phyloP scores from a whole-genome alignment of 2,888 invertebrate species.

The Volucella zonaria region DNA sequence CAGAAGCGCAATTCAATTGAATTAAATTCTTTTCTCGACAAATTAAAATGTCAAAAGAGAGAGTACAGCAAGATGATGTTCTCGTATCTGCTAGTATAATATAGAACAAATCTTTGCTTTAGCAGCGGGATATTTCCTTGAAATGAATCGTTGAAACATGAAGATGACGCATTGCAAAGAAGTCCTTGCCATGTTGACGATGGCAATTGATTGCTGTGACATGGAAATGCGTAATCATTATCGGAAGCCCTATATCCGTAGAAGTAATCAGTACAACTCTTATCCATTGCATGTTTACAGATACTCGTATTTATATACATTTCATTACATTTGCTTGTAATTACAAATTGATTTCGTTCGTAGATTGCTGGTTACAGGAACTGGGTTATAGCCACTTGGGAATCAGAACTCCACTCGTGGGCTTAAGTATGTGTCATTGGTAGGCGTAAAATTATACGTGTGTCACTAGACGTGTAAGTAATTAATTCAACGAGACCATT shows the following conservation, averaged over 20 bases:
- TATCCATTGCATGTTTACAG: no score
- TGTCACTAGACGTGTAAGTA: no score
- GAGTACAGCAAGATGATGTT: not conserved
- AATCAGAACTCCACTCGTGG: not conserved
- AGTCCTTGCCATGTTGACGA: slow-evolving; percentile 14
- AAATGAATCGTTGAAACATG: not conserved
- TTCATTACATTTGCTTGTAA: slow-evolving; percentile 2
- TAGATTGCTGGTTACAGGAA: not conserved
- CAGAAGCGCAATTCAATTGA: slow-evolving; percentile 24
- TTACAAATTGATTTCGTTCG: slow-evolving; percentile 20
- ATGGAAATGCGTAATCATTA: slow-evolving; percentile 17
- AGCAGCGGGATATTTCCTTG: slow-evolving; percentile 2
- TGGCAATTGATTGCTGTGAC: slow-evolving; percentile 29
- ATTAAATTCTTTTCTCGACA: slow-evolving; percentile 34
- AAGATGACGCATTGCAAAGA: slow-evolving; percentile 21
- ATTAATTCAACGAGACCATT: no score
- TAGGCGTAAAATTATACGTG: slow-evolving; percentile 4
- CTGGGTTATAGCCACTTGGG: not conserved
- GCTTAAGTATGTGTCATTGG: slow-evolving; percentile 13
- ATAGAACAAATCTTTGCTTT: no score
- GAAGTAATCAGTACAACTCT: slow-evolving; percentile 10
- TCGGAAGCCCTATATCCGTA: not conserved
- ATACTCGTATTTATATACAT: slow-evolving; percentile 15
- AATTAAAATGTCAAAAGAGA: slow-evolving; percentile 59
- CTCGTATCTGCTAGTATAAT: not conserved